Percentiles rank a stretch among this genome's conserved stretches.
phyloP scores from a whole-genome alignment of 2,888 invertebrate species.

The Melinaea menophilus region DNA sequence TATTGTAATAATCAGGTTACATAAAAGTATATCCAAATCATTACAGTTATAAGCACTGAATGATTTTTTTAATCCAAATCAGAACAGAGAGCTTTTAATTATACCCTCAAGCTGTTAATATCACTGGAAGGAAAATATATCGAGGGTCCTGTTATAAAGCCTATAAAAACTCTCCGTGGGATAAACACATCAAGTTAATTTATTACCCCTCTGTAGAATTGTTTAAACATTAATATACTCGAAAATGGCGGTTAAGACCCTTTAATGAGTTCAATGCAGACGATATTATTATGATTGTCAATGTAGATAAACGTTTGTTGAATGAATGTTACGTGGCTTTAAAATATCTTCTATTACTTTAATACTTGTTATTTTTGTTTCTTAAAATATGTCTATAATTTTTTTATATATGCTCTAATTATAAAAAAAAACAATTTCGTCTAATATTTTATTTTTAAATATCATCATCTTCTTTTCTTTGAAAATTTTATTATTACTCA shows the following conservation, averaged over 20 bases:
- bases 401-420: conserved; percentile 15
- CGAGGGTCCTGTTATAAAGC: conserved; percentile 6
- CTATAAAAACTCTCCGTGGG: conserved; percentile 34
- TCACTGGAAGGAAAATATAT: conserved; percentile 9
- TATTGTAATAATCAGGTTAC: too few species aligned
- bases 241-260: conserved; percentile 22
- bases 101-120: conserved; percentile 14
- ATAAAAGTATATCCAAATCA: too few species aligned
- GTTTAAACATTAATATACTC: conserved; percentile 18
- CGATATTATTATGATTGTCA: conserved; percentile 9
- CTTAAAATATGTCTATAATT: neutral
- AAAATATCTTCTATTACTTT: neutral
- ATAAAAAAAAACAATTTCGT: conserved; percentile 14
- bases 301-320: neutral
- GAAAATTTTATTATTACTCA: conserved; percentile 69
- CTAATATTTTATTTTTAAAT: too few species aligned
- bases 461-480: conserved; percentile 21
- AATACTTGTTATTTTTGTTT: too few species aligned
- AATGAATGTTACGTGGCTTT: neutral
- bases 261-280: conserved; percentile 24
- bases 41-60: too few species aligned
- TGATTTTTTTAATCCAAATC: too few species aligned
- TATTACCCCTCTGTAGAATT: conserved; percentile 30
- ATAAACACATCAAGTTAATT: conserved; percentile 39
- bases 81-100: neutral